Evolutionary conservation across 2,113 vertebrate genomes (phyloP).

Genomic region (Cariama cristata): DNA sequence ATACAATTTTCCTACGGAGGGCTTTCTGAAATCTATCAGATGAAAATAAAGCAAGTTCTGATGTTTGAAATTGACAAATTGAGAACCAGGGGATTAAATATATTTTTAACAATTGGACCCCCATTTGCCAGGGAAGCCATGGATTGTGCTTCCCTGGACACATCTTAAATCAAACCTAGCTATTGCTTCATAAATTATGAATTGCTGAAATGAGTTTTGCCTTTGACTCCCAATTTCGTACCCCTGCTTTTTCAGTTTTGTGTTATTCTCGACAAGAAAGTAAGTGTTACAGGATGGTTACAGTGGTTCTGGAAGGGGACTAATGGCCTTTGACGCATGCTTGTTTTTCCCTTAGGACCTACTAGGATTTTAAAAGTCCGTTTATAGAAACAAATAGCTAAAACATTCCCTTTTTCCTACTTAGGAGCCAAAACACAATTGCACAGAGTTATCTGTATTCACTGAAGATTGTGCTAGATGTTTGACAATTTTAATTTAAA

Average conservation of each 20-base stretch:
- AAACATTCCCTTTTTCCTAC: neutral
- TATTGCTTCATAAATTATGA: neutral
- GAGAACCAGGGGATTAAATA: neutral
- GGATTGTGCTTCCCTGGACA: neutral
- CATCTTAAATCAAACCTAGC: neutral
- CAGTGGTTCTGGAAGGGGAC: neutral
- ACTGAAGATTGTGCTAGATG: neutral
- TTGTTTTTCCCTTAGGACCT: neutral
- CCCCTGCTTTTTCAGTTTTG: neutral
- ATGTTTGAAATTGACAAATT: neutral
- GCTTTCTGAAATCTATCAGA: neutral
- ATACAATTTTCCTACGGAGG: neutral
- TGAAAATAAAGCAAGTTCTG: neutral
- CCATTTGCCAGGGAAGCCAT: neutral
- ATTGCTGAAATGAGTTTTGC: neutral
- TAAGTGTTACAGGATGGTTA: neutral
- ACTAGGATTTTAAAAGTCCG: neutral
- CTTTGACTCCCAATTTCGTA: neutral
- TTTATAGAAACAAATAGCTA: neutral
- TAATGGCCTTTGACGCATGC: neutral
- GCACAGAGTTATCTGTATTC: neutral
- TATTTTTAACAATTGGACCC: neutral
- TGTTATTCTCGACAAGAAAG: neutral
- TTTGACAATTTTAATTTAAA: constrained; percentile 20
- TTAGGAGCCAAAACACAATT: neutral